Conservation (phyloP, 2,797 vertebrate species). For the Yasuhikotakia modesta region DNA sequence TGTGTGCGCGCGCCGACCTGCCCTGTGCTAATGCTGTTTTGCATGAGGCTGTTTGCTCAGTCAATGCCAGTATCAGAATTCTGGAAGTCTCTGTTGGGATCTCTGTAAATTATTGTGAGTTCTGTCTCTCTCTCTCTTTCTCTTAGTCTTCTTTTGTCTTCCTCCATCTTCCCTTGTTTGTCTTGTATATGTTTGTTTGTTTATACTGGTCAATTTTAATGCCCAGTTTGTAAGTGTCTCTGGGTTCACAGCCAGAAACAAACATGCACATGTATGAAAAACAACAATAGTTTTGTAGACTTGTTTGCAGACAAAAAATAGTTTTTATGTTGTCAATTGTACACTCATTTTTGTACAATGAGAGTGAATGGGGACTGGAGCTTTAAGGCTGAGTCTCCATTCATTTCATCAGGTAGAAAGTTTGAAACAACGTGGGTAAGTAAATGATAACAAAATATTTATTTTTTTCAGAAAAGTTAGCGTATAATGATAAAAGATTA, state of each 20-base stretch:
- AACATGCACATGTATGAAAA: background rate
- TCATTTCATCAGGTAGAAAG: background rate
- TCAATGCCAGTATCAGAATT: slow-evolving; percentile 32
- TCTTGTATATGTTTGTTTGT: slow-evolving; percentile 13
- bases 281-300: background rate
- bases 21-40: slow-evolving; percentile 52
- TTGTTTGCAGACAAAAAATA: background rate
- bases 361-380: background rate
- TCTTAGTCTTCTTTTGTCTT: slow-evolving; percentile 1
- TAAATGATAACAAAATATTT: background rate
- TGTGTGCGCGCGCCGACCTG: slow-evolving; percentile 45
- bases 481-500: background rate
- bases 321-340: too few species aligned
- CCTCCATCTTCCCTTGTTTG: slow-evolving; percentile 12
- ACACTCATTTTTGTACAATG: background rate
- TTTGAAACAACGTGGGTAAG: background rate
- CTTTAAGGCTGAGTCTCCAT: background rate
- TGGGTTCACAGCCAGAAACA: background rate
- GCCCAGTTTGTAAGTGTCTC: background rate
- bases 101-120: slow-evolving; percentile 28
- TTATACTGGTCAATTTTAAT: background rate
- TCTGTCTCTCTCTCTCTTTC: background rate
- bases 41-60: slow-evolving; percentile 54
- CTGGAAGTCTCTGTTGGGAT: slow-evolving; percentile 36
- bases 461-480: background rate